Base-by-base conservation (phyloP, 2,797 vertebrate species). In the Pseudochaenichthys georgianus region DNA sequence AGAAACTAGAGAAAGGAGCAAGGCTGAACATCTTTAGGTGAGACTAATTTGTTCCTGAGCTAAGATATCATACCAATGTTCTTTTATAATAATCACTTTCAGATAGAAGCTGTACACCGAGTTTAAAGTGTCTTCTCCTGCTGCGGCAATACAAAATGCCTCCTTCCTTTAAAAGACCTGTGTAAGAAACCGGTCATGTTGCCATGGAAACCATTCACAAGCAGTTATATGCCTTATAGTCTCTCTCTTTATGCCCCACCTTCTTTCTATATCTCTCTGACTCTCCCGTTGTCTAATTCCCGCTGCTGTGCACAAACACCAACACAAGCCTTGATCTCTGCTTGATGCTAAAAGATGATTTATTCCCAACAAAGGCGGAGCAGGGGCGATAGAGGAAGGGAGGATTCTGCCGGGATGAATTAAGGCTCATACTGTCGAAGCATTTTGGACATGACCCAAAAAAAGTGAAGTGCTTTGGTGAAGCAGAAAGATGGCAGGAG, bases 171-270 rank as follows among this genome's bases (percentile, higher is more conserved):
- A 84, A 73, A 84, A 82, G 75, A 75, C 69, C 78, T 73, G 83
- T 87, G 89, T 90, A 76, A 90, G 90, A 82, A 38, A 73, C 75
- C 53, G 21, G 75, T 87, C 75, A 51, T 41, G 91, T 95, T 92
- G 69, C 92, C 87, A 92, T 90, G 90, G 93, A 80, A 94, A 95
- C 94, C 78, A 69, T 80, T 89, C 77, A 86, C 78, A 73, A 9
- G 62, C 19, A 68, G 78, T 60, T 55, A 85, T 76, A 53, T 38
- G 59, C 75, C 68, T 70, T 50, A 62, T 58, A 70, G 41, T 77
- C 17, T 45, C 45, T 68, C 19, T 70, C 21, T 42, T 13, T 73
- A 8, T n/a, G 3, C 12, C 41, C 41, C 64, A 42, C 19, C 46
- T 28, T 64, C 41, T 75, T 57, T 23, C 47, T 71, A 47, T 43